These are phyloP conservation scores for Chrysolina americana DNA, from an alignment of 2,888 invertebrate genomes.

Conservation along the genomic window DNA sequence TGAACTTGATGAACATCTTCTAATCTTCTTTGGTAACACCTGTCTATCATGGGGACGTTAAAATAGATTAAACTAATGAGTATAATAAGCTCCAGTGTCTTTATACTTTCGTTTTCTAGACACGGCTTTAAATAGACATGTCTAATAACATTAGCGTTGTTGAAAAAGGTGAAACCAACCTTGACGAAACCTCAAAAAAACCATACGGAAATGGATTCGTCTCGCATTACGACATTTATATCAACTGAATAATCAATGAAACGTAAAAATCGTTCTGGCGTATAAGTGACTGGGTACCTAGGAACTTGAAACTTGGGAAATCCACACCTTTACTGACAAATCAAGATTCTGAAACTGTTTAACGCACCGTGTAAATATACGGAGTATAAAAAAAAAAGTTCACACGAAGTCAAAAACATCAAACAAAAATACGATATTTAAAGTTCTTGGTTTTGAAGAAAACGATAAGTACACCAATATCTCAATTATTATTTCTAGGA, in stretches of 20 bases:
- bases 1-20: no score
- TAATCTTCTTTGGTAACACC: not conserved
- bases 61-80: not conserved
- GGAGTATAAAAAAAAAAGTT: no score
- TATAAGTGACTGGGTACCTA: not conserved
- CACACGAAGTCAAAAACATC: no score
- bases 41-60: not conserved
- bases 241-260: not conserved
- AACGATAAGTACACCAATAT: no score
- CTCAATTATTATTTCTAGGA: no score
- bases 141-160: constrained; percentile 1
- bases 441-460: no score
- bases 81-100: not conserved
- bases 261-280: constrained; percentile 6
- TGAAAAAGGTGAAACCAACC: not conserved
- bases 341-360: not conserved
- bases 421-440: no score
- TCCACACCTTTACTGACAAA: not conserved
- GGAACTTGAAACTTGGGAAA: not conserved
- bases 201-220: constrained; percentile 35
- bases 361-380: no score
- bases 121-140: not conserved
- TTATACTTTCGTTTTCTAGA: not conserved
- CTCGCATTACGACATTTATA: constrained; percentile 17
- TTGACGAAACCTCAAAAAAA: constrained; percentile 40